A percentile compares a stretch with the other conserved stretches of the same genome.
These are phyloP conservation scores for Laupala kohalensis DNA, from an alignment of 1,140 invertebrate species.

Conservation along the genomic window DNA sequence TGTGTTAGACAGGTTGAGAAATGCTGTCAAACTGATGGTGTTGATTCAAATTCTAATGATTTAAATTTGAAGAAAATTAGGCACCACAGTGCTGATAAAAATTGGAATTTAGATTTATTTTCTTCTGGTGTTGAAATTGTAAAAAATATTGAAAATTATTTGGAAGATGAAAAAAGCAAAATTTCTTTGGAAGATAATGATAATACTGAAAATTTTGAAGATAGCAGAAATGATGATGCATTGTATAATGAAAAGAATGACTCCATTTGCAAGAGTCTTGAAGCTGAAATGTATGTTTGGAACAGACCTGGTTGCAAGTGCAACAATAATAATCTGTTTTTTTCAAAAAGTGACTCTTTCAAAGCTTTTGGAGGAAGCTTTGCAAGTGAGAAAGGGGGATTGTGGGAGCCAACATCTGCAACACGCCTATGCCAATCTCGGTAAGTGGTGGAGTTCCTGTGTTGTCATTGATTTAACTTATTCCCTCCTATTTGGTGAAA, in stretches of 20 bases:
- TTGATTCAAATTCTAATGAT: slow-evolving; percentile 18
- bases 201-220: not conserved
- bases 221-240: not conserved
- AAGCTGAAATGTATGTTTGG: not conserved
- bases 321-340: not conserved
- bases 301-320: not conserved
- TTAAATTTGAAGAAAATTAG: slow-evolving; percentile 12
- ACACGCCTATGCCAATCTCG: not conserved
- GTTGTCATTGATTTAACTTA: too few relatives aligned
- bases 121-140: slow-evolving; percentile 20
- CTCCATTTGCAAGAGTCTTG: not conserved
- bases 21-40: slow-evolving; percentile 35
- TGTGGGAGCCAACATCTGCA: not conserved
- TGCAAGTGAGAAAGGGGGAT: not conserved
- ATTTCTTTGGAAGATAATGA: not conserved
- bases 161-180: slow-evolving; percentile 4
- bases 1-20: slow-evolving; percentile 39
- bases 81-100: not conserved
- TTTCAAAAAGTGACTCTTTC: not conserved
- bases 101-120: slow-evolving; percentile 8
- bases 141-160: not conserved
- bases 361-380: not conserved
- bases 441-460: too few relatives aligned
- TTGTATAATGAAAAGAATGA: not conserved
- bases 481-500: too few relatives aligned